A percentile compares a stretch with the other conserved stretches of the same genome.
These are phyloP conservation scores for Metopia argyrocephala DNA, from an alignment of 2,888 invertebrate species.

Conservation along the genomic window DNA sequence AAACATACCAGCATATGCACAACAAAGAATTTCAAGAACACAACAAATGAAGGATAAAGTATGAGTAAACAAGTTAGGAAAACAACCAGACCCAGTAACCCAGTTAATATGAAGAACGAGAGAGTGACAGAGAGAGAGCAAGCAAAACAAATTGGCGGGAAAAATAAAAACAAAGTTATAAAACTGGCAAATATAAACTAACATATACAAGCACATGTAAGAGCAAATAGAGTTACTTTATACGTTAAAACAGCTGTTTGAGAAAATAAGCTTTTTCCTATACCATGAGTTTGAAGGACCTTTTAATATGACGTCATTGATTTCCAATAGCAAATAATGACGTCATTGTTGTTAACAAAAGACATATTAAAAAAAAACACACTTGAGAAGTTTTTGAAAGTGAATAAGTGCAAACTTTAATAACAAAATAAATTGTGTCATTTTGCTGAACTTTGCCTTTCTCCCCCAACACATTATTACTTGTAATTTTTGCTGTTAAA, in stretches of 20 bases:
- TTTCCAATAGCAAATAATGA: conserved; percentile 44
- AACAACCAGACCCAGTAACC: conserved; percentile 43
- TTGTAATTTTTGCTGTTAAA: neutral
- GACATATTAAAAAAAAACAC: neutral
- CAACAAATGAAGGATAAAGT: neutral
- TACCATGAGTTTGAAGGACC: no score
- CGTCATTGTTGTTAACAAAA: conserved; percentile 33
- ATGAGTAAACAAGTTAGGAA: neutral
- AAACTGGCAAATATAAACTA: neutral
- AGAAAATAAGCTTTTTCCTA: neutral
- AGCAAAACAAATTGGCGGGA: conserved; percentile 50
- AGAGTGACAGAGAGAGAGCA: no score
- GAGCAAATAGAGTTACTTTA: no score
- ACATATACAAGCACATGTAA: neutral
- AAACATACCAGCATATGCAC: no score
- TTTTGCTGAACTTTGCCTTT: no score
- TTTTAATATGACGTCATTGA: conserved; percentile 41
- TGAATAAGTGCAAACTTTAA: no score
- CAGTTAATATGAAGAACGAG: neutral
- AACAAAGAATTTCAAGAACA: neutral
- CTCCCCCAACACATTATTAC: no score
- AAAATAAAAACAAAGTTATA: conserved; percentile 1
- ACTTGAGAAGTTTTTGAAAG: no score
- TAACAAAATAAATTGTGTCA: no score
- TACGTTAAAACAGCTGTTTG: conserved; percentile 36